A percentile compares a stretch with the other conserved stretches of the same genome.
These are phyloP conservation scores for Meandrusa payeni DNA, from an alignment of 2,888 invertebrate species.

Conservation along the genomic window DNA sequence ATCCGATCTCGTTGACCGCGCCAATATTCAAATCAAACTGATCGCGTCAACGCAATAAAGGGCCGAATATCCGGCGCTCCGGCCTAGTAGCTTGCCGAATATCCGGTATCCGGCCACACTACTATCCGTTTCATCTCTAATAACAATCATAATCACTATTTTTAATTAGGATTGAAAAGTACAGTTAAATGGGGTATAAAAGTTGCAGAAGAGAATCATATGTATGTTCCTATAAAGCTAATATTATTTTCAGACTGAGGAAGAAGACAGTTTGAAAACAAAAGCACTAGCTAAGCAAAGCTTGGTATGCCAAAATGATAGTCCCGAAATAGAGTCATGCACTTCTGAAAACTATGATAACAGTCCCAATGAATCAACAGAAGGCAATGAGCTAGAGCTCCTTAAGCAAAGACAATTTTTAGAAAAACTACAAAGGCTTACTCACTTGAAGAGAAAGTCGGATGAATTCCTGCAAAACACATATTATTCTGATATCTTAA, in stretches of 20 bases:
- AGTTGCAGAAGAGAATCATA: no score
- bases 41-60: no score
- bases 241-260: slow-evolving; percentile 56
- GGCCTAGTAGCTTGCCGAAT: no score
- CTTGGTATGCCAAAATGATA: slow-evolving; percentile 48
- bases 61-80: no score
- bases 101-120: no score
- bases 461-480: slow-evolving; percentile 69
- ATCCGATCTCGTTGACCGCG: no score
- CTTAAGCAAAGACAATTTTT: slow-evolving; percentile 67
- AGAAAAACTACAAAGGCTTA: slow-evolving; percentile 69
- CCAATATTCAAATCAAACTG: no score
- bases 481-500: slow-evolving; percentile 60
- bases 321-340: slow-evolving; percentile 54
- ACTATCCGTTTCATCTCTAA: no score
- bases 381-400: slow-evolving; percentile 54
- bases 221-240: no score
- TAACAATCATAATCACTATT: no score
- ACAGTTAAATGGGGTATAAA: no score
- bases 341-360: slow-evolving; percentile 55
- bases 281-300: slow-evolving; percentile 57
- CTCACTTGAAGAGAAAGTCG: slow-evolving; percentile 70
- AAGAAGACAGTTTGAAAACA: slow-evolving; percentile 58
- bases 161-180: no score
- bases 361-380: slow-evolving; percentile 44